Evolutionary conservation across 2,888 invertebrate species (phyloP).

Genomic region (Chrysolina oricalcia): DNA sequence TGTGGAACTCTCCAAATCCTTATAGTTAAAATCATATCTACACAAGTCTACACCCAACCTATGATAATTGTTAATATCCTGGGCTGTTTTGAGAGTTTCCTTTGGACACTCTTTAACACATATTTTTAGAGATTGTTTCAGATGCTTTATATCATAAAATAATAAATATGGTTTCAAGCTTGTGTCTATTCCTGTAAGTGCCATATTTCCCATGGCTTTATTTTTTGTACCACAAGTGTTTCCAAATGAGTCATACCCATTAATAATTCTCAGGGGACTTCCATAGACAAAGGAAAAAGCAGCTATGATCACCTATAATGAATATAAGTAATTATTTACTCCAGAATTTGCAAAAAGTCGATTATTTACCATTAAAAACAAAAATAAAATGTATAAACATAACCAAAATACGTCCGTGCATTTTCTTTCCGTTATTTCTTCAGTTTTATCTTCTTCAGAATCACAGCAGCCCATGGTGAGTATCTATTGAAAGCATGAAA

Average conservation of each 20-base stretch:
- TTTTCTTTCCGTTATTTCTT: conserved; percentile 75
- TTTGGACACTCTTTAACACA: conserved; percentile 93
- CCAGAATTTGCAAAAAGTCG: conserved; percentile 5
- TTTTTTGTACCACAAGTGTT: conserved; percentile 94
- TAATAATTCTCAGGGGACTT: conserved; percentile 87
- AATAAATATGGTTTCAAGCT: conserved; percentile 85
- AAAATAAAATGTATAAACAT: conserved; percentile 84
- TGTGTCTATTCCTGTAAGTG: conserved; percentile 87
- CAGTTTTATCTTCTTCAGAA: conserved; percentile 76
- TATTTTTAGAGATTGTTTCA: conserved; percentile 86
- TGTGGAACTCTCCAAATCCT: conserved; percentile 68
- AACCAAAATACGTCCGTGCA: conserved; percentile 92
- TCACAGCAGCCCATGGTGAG: conserved; percentile 79
- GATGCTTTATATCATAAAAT: conserved; percentile 86
- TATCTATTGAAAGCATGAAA: conserved; percentile 18
- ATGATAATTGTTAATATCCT: conserved; percentile 84
- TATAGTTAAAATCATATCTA: conserved; percentile 80
- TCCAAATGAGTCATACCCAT: conserved; percentile 95
- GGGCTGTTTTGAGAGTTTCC: conserved; percentile 76
- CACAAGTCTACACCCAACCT: conserved; percentile 86
- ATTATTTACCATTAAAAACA: conserved; percentile 85
- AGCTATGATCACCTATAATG: conserved; percentile 83
- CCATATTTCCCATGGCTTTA: conserved; percentile 81
- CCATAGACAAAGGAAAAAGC: conserved; percentile 92
- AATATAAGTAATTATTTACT: neutral